phyloP scores from a whole-genome alignment of 1,140 invertebrate genomes.

The Drosophila chauvacae region DNA sequence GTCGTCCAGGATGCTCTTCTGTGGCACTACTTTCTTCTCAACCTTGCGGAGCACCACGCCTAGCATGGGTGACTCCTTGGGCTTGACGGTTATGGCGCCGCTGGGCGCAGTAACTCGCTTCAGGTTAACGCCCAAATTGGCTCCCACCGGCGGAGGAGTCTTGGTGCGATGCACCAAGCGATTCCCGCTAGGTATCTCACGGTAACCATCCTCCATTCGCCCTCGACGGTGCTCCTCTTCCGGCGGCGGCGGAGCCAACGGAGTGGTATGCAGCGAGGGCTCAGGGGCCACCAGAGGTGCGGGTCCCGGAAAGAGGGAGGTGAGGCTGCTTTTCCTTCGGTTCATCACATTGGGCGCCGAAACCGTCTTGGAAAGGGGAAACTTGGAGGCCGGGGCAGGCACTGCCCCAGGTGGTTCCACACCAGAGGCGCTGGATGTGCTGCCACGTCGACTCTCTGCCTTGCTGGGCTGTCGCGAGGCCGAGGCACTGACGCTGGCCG shows the following conservation, averaged over 20 bases:
- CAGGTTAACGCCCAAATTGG: conserved; percentile 73
- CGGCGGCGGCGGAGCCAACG: conserved; percentile 11
- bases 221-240: conserved; percentile 8
- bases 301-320: conserved; percentile 74
- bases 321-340: conserved; percentile 66
- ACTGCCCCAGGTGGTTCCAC: conserved; percentile 25
- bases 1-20: conserved; percentile 83
- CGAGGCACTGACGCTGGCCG: conserved; percentile 52
- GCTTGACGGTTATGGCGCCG: conserved; percentile 71
- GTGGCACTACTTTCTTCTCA: conserved; percentile 69
- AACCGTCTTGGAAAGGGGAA: conserved; percentile 69
- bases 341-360: conserved; percentile 72
- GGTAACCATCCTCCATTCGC: conserved; percentile 56
- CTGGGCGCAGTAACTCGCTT: conserved; percentile 74
- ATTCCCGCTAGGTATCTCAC: conserved; percentile 73
- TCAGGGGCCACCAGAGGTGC: conserved; percentile 71
- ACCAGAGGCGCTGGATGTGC: conserved; percentile 60
- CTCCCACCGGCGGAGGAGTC: conserved; percentile 77
- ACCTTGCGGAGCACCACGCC: conserved; percentile 81
- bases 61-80: conserved; percentile 77
- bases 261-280: conserved; percentile 65
- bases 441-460: conserved; percentile 70
- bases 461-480: conserved; percentile 55
- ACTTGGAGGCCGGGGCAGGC: conserved; percentile 40
- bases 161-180: conserved; percentile 74